Base-by-base conservation (phyloP, 2,888 invertebrate genomes). In the Strigamia crassipes region DNA sequence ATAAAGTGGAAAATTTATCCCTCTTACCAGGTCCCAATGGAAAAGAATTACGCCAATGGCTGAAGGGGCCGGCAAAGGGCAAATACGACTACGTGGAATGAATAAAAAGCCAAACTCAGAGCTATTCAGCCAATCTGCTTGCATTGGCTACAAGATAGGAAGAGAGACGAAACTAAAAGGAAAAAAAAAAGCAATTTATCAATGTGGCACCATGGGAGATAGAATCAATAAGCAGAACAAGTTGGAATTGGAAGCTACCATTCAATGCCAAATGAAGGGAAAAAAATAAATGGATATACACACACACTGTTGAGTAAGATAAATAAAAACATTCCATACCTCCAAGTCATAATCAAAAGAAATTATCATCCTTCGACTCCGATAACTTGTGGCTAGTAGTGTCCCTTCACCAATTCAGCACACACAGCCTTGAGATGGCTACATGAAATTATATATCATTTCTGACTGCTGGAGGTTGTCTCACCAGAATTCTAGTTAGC, bases 181-280 rank as follows among this genome's bases (percentile, higher is more conserved):
- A 56, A 18, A 56, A 13, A 61, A 61, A 61, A 61, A 61, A 23
- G n/a, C 61, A 61, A 61, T 61, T 61, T 61, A 61, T 61, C 61
- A 61, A 61, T 61, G 61, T 61, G 61, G 61, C 61, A 61, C 61
- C 61, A 61, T 2, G 61, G 61, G 61, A 61, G 61, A 61, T 61
- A 61, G 61, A 61, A 61, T 61, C 61, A 61, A 61, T 61, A 61
- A 61, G 61, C 61, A 61, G 61, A 61, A 61, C 61, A 61, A 61
- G 61, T 61, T 23, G 18, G 21, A 61, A 61, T 61, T 61, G 61
- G n/a, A 61, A 61, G 61, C 42, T 42, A 42, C 42, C 10, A 42
- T 3, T 42, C 42, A 42, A 42, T 42, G 42, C 61, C 61, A 61
- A 61, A 61, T 61, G 61, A 61, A 61, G 61, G n/a, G n/a, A 34